A percentile compares a stretch with the other conserved stretches of the same genome.
Conservation (phyloP, 1,140 invertebrate species). For the Mercenaria mercenaria region DNA sequence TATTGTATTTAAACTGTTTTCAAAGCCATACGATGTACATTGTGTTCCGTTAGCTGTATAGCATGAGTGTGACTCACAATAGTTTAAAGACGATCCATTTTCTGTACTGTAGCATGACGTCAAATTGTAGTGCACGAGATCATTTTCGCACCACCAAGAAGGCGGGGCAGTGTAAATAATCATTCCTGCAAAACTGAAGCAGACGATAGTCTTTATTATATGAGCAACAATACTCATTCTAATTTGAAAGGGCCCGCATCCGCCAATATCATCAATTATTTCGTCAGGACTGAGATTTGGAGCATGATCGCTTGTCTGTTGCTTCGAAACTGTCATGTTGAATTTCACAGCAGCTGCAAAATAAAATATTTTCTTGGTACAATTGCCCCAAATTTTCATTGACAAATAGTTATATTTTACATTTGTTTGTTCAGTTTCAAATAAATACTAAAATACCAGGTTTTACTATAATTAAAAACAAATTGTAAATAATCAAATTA, state of each 20-base stretch:
- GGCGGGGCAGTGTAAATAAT: not conserved
- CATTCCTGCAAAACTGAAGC: not conserved
- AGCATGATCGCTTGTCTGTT: no score
- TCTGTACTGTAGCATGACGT: not conserved
- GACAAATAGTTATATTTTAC: no score
- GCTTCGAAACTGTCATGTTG: no score
- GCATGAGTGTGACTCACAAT: not conserved
- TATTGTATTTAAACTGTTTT: not conserved
- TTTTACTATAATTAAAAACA: no score
- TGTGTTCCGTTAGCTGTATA: not conserved
- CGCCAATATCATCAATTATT: constrained; percentile 7
- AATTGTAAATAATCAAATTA: no score
- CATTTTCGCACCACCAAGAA: not conserved
- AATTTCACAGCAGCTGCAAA: no score
- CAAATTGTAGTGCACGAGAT: not conserved
- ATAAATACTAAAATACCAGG: no score
- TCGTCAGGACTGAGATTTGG: no score
- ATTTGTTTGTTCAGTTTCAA: no score
- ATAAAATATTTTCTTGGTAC: no score
- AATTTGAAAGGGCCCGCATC: constrained; percentile 30
- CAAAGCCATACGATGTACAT: not conserved
- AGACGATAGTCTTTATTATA: constrained; percentile 13
- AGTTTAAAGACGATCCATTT: not conserved
- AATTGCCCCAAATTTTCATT: no score
- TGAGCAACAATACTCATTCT: not conserved